Evolutionary conservation across 2,888 invertebrate genomes (phyloP), one percentile per base, ranked within the genome.

Genomic region (Iselma pallidipennis): DNA sequence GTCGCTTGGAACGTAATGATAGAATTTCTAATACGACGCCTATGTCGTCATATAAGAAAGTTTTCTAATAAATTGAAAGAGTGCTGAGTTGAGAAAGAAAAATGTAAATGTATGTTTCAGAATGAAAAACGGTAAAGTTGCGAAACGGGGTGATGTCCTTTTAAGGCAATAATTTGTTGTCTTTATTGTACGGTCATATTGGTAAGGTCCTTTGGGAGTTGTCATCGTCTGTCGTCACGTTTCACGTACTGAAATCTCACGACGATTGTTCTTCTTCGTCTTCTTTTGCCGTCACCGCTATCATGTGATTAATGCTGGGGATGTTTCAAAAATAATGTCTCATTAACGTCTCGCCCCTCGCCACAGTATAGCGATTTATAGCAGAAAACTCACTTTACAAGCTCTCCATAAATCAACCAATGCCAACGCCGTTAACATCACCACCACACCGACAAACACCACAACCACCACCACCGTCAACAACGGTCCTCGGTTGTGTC

Each of bases 301-400:
- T 70, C 67, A 65, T 67, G 71, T 74, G 76, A 78, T 77, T 77
- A 78, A 78, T 77, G 76, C 71, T 63, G 59, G 70, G 73, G 71
- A 75, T 76, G 77, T 76, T 77, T 76, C 76, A 77, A 77, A 78
- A 77, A 78, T 77, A 77, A 76, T 76, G 77, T 79, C 79, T 79
- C 78, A 78, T 79, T 79, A 79, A 77, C 76, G 78, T 79, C 78
- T 70, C 70, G 70, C 68, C 70, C 71, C 69, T 61, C 56, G 68
- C 69, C 70, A 66, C 66, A 67, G 72, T 72, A 71, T 72, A 68
- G 72, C 76, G 74, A 79, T 79, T 79, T 79, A 79, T 76, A 70
- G 74, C 70, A 67, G 68, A 66, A 73, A 75, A 76, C 72, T 73
- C 73, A 71, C 75, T 75, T 75, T 71, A 70, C 74, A 71, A 66